Conservation (phyloP, 2,888 invertebrate genomes). For the Yponomeuta evonymella region DNA sequence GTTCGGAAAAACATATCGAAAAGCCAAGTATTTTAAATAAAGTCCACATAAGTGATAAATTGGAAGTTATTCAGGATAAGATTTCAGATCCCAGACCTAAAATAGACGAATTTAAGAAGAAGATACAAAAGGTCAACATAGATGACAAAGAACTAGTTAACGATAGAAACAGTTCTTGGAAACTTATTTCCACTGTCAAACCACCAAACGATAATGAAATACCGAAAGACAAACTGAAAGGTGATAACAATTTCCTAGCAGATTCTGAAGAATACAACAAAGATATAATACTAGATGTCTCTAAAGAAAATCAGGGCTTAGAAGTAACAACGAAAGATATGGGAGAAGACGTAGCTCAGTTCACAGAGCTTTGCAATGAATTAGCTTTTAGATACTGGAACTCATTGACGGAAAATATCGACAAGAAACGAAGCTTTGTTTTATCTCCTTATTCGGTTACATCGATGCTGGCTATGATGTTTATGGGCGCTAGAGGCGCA, state of each 20-base stretch:
- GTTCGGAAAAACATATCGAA: neutral
- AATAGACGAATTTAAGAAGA: conserved; percentile 65
- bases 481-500: conserved; percentile 89
- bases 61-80: conserved; percentile 25
- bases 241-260: conserved; percentile 37
- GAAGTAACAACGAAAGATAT: conserved; percentile 84
- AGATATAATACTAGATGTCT: conserved; percentile 57
- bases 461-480: conserved; percentile 92
- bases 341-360: conserved; percentile 85
- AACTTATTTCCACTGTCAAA: conserved; percentile 74
- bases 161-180: conserved; percentile 72
- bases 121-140: conserved; percentile 66
- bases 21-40: no score
- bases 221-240: conserved; percentile 53
- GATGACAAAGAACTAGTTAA: conserved; percentile 60
- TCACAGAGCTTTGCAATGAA: conserved; percentile 88
- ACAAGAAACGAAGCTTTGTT: conserved; percentile 84
- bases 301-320: conserved; percentile 78
- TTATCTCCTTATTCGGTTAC: conserved; percentile 90
- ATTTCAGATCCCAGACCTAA: conserved; percentile 43
- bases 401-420: conserved; percentile 82
- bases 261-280: conserved; percentile 43
- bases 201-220: conserved; percentile 64
- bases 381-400: conserved; percentile 90
- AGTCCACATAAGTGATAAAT: no score